phyloP scores from a whole-genome alignment of 2,113 vertebrate genomes.

The Myotis davidii region DNA sequence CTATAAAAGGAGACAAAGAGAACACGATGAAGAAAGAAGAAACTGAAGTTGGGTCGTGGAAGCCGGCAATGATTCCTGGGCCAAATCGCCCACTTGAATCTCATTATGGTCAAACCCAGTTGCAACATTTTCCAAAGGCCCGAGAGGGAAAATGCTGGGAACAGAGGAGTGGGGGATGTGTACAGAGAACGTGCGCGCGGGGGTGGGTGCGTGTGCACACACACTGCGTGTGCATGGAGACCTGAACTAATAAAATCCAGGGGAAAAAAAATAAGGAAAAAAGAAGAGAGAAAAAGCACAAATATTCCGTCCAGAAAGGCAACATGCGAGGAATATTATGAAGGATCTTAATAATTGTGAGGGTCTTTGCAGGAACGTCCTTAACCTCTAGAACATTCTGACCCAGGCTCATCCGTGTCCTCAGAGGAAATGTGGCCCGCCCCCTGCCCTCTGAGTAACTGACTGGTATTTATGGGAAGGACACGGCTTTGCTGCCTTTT shows the following conservation, averaged over 20 bases:
- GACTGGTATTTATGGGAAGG: background rate
- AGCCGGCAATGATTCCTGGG: accelerated
- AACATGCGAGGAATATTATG: accelerated
- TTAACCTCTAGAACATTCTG: background rate
- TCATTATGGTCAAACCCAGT: background rate
- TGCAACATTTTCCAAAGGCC: background rate
- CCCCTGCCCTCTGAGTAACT: background rate
- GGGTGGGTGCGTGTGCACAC: background rate
- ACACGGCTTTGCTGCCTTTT: background rate
- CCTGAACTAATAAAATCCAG: background rate
- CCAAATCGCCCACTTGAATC: background rate
- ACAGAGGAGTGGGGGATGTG: accelerated
- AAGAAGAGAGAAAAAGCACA: background rate
- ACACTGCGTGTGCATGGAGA: accelerated
- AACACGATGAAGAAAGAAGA: background rate
- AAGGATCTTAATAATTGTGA: background rate
- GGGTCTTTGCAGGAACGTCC: background rate
- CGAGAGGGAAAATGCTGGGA: background rate
- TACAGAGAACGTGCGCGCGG: accelerated
- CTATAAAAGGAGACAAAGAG: background rate
- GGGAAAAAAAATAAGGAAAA: background rate
- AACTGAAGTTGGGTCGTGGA: background rate
- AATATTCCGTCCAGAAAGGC: accelerated
- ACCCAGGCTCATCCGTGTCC: background rate
- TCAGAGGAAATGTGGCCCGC: background rate